Base-by-base conservation (phyloP, 2,113 vertebrate species). In the Zosterops pallidus region DNA sequence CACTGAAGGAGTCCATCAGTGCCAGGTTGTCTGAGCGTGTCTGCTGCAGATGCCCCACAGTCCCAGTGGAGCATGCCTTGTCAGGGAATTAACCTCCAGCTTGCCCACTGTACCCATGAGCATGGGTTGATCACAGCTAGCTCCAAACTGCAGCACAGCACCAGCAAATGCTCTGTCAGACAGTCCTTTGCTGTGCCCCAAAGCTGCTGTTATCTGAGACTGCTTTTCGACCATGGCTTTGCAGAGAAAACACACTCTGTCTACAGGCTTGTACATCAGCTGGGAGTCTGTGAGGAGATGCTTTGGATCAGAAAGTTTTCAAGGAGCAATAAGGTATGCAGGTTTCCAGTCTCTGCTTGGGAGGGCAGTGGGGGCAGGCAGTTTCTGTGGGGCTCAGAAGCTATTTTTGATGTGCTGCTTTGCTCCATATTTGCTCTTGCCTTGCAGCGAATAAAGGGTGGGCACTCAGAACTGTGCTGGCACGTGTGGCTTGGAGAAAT, bases 351-450 rank as follows among this genome's bases (percentile, higher is more conserved):
- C 26, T n/a, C 52, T 47, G 24, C 37, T 62, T 8, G 14, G 14
- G 65, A 75, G 37, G 39, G 69, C 21, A 52, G 24, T 26, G 59
- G 55, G 41, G 44, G 18, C 70, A 64, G n/a, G 53, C n/a, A 82
- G 1, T 47, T 52, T 22, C 79, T 62, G 14, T 20, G 57, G 15
- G 69, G 68, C 42, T 76, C 47, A 24, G 84, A 52, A 74, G 60
- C 52, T 44, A 9, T 15, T 86, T 22, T 13, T 6, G 59, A 14
- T 23, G 22, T 29, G 64, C 31, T 70, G 47, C 71, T 19, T 46
- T 0, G 0, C 55, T 69, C 31, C 8, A 1, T 11, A 41, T 28
- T 75, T 0, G 0, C n/a, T 86, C 49, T 23, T 50, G 20, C 62
- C 59, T 53, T 26, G 41, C 65, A 80, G 79, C 60, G 60, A 56